A percentile compares a stretch with the other conserved stretches of the same genome.
phyloP scores from a whole-genome alignment of 2,888 invertebrate species.

The Cremastinae sp. region DNA sequence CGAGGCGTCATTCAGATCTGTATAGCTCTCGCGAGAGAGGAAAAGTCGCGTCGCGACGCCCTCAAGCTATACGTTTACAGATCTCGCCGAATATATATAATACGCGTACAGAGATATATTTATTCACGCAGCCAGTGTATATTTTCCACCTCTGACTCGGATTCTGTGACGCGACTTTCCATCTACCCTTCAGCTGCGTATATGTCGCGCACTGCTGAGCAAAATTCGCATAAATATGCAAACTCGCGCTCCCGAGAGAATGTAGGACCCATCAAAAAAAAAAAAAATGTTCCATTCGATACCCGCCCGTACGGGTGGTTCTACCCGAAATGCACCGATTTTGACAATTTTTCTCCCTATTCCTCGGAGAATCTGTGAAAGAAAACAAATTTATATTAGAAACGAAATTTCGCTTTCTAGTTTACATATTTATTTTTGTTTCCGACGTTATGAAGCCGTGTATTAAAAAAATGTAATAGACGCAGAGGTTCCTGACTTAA shows the following conservation, averaged over 20 bases:
- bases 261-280: constrained; percentile 58
- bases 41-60: constrained; percentile 56
- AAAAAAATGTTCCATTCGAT: constrained; percentile 56
- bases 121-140: constrained; percentile 60
- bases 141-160: constrained; percentile 60
- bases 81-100: constrained; percentile 14
- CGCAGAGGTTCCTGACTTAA: no score
- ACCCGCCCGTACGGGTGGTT: constrained; percentile 24
- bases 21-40: constrained; percentile 45
- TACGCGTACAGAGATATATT: background rate
- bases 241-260: constrained; percentile 67
- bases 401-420: no score
- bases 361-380: background rate
- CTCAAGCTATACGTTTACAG: constrained; percentile 40
- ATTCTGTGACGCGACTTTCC: constrained; percentile 50
- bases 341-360: background rate
- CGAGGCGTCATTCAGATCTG: constrained; percentile 73
- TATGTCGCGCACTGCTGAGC: constrained; percentile 63
- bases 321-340: constrained; percentile 5
- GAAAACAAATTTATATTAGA: background rate
- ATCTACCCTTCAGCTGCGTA: constrained; percentile 58
- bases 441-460: no score
- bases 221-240: constrained; percentile 74
- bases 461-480: no score
- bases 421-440: no score